phyloP scores from a whole-genome alignment of 2,888 invertebrate species.

The Ochropacha duplaris region DNA sequence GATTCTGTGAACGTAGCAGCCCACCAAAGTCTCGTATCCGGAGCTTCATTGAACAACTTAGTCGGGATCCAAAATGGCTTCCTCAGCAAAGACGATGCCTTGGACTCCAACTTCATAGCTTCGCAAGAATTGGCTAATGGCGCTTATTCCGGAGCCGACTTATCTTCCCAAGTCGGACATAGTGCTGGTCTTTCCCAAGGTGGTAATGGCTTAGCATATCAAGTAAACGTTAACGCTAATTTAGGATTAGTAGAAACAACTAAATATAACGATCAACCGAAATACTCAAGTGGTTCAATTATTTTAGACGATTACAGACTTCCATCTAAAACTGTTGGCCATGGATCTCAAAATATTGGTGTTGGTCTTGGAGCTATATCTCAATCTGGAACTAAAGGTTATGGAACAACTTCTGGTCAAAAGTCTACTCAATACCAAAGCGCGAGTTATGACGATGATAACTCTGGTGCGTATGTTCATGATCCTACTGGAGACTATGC shows the following conservation, averaged over 20 bases:
- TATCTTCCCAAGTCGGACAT: constrained; percentile 33
- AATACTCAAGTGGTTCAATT: constrained; percentile 70
- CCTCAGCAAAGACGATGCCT: constrained; percentile 54
- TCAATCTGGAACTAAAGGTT: constrained; percentile 8
- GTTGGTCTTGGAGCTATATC: constrained; percentile 9
- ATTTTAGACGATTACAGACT: constrained; percentile 73
- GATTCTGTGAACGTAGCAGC: constrained; percentile 75
- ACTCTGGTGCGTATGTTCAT: constrained; percentile 74
- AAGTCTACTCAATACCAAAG: constrained; percentile 39
- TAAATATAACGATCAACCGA: constrained; percentile 48
- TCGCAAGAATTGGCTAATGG: constrained; percentile 62
- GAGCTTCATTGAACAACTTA: constrained; percentile 68
- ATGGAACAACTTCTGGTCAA: constrained; percentile 17
- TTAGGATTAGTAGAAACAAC: constrained; percentile 63
- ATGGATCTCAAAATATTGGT: constrained; percentile 25
- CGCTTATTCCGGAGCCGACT: constrained; percentile 18
- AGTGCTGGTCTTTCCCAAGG: constrained; percentile 20
- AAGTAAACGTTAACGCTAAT: constrained; percentile 37
- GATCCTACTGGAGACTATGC: constrained; percentile 75
- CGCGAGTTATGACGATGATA: constrained; percentile 48
- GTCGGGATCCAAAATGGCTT: constrained; percentile 74
- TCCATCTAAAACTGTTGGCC: constrained; percentile 44
- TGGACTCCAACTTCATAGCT: constrained; percentile 68
- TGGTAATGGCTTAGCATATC: constrained; percentile 35
- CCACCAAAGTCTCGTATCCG: constrained; percentile 73